Conservation (phyloP, 2,888 invertebrate genomes). For the Cynaeus angustus region DNA sequence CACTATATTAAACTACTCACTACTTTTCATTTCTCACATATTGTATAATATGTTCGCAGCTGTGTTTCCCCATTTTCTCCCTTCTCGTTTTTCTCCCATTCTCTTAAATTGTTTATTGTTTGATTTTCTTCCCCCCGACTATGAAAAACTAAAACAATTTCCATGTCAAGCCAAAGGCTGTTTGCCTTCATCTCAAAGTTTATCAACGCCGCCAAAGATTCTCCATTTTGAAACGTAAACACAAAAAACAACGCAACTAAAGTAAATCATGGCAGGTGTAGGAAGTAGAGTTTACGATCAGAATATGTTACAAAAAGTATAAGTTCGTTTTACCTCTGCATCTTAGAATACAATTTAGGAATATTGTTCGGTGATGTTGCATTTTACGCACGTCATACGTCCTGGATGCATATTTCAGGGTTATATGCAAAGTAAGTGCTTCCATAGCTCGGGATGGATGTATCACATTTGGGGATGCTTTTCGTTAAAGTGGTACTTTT, state of each 20-base stretch:
- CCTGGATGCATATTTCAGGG: slow-evolving; percentile 37
- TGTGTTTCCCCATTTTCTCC: slow-evolving; percentile 1
- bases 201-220: too few species aligned
- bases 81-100: neutral
- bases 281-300: too few species aligned
- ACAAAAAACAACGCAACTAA: slow-evolving; percentile 15
- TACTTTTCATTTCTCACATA: too few species aligned
- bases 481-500: slow-evolving; percentile 42
- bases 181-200: slow-evolving; percentile 29
- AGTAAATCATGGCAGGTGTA: neutral
- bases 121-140: slow-evolving; percentile 11
- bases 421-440: slow-evolving; percentile 36
- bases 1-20: too few species aligned
- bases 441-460: slow-evolving; percentile 34
- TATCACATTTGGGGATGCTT: slow-evolving; percentile 39
- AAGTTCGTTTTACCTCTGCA: neutral
- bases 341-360: slow-evolving; percentile 9
- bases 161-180: slow-evolving; percentile 26
- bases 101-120: slow-evolving; percentile 30
- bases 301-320: neutral
- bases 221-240: too few species aligned
- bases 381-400: slow-evolving; percentile 29
- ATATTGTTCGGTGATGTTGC: slow-evolving; percentile 26
- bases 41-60: too few species aligned
- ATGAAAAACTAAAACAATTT: slow-evolving; percentile 30